A percentile compares a stretch with the other conserved stretches of the same genome.
phyloP scores from a whole-genome alignment of 2,888 invertebrate genomes.

The Epinotia demarniana region DNA sequence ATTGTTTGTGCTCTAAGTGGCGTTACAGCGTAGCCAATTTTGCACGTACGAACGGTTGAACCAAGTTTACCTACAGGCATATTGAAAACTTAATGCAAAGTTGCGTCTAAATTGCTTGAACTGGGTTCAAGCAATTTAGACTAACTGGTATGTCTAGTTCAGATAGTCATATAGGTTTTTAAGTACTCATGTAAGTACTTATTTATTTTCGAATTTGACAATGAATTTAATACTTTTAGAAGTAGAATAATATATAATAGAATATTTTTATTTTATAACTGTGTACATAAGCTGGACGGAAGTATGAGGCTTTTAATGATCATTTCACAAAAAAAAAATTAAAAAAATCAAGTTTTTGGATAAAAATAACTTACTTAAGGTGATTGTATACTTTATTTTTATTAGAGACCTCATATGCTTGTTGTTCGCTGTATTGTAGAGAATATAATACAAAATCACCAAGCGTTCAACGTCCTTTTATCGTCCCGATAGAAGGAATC shows the following conservation, averaged over 20 bases:
- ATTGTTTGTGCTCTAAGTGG: slow-evolving; percentile 16
- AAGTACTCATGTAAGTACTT: neutral
- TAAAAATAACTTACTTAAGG: too few relatives aligned
- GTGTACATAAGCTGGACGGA: too few relatives aligned
- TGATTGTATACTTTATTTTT: too few relatives aligned
- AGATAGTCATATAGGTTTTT: neutral
- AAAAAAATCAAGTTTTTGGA: too few relatives aligned
- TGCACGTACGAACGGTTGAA: slow-evolving; percentile 13
- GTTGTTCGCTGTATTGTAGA: too few relatives aligned
- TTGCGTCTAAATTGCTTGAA: too few relatives aligned
- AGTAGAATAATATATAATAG: too few relatives aligned
- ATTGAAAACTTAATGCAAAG: slow-evolving; percentile 12
- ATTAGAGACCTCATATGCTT: too few relatives aligned
- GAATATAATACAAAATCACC: too few relatives aligned
- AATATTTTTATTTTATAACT: too few relatives aligned
- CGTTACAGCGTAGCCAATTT: slow-evolving; percentile 13
- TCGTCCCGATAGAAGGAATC: neutral
- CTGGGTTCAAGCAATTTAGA: slow-evolving; percentile 17
- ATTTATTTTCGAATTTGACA: neutral
- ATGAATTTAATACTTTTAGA: neutral
- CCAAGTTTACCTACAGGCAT: slow-evolving; percentile 18
- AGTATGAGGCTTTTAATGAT: neutral
- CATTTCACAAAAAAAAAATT: too few relatives aligned
- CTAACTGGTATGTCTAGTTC: neutral
- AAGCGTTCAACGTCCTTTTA: neutral